A percentile compares a stretch with the other conserved stretches of the same genome.
Conservation (phyloP, 2,113 vertebrate species). For the Isichthys henryi region DNA sequence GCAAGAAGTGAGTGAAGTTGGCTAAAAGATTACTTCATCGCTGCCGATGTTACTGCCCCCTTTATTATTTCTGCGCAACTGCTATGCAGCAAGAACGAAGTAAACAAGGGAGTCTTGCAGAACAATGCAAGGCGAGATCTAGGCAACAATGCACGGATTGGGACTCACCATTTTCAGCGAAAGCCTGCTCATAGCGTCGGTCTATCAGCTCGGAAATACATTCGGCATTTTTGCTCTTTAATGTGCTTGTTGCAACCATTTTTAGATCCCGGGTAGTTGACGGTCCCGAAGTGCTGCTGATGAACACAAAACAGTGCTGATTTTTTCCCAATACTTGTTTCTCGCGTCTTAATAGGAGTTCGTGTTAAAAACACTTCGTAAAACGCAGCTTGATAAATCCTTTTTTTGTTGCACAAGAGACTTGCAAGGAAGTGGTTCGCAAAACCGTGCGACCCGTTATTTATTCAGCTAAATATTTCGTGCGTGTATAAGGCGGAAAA, state of each 20-base stretch:
- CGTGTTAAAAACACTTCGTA: not conserved
- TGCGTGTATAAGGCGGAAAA: not conserved
- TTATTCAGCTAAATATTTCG: not conserved
- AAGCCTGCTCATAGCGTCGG: constrained; percentile 47
- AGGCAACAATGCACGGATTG: not conserved
- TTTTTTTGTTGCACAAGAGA: not conserved
- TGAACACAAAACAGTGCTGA: not conserved
- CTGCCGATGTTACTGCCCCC: constrained; percentile 29
- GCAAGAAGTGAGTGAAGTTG: constrained; percentile 3
- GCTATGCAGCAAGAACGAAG: constrained; percentile 44
- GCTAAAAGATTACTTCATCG: constrained; percentile 54
- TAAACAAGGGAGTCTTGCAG: constrained; percentile 40
- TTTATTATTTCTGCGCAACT: constrained; percentile 35
- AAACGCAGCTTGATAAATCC: not conserved
- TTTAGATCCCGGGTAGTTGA: constrained; percentile 24
- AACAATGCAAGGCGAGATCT: constrained; percentile 27
- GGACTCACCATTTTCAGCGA: constrained; percentile 61
- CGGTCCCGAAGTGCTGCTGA: constrained; percentile 2
- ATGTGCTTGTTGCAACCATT: constrained; percentile 59
- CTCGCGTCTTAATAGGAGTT: not conserved
- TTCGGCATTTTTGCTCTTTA: constrained; percentile 55
- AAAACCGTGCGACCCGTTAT: not conserved
- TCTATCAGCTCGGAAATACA: constrained; percentile 46
- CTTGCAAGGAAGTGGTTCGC: not conserved
- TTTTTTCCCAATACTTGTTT: not conserved